Base-by-base conservation (phyloP, 2,888 invertebrate species). In the Leptinotarsa tumamoca region DNA sequence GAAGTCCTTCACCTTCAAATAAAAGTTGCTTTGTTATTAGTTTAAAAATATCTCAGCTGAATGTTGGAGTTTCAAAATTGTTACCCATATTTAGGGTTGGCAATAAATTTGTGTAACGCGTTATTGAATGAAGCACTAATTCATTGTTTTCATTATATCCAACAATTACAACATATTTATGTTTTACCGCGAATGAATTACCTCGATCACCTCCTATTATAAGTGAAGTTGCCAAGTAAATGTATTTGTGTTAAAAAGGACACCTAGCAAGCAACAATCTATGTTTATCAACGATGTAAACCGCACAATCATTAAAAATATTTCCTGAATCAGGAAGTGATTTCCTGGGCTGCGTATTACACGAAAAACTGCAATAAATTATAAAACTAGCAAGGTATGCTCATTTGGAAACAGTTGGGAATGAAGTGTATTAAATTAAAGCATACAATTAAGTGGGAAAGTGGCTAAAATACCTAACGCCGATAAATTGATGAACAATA, bases 181-280 rank as follows among this genome's bases (percentile, higher is more conserved):
- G 33, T 33, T 33, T 33, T 33, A 33, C 7, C 10, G 33, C 10
- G 10, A 33, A 33, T 33, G 10, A 10, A 2, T 43, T 43, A 43
- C 43, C n/a, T 17, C 1, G n/a, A 21, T 71, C 66, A n/a, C 52
- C n/a, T 0, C n/a, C 52, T 4, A 52, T 7, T n/a, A 5, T n/a
- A 52, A 17, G 3, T 3, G n/a, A 52, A 52, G 52, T n/a, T 52
- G 52, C 15, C 52, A 17, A 52, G 43, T 43, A 3, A 43, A 43
- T 7, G 7, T 2, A 10, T 43, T 43, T 43, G 13, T 43, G 13
- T 43, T 23, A 7, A 63, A 27, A 68, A 69, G 23, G 17, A 49
- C 14, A 58, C n/a, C 49, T 61, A 70, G 52, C 56, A 68, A 70
- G 61, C 56, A 68, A 68, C 52, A 52, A 52, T n/a, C 52, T n/a